A percentile compares a stretch with the other conserved stretches of the same genome.
These are phyloP conservation scores for Aspiorhynchus laticeps DNA, from an alignment of 2,113 vertebrate species.

Conservation along the genomic window DNA sequence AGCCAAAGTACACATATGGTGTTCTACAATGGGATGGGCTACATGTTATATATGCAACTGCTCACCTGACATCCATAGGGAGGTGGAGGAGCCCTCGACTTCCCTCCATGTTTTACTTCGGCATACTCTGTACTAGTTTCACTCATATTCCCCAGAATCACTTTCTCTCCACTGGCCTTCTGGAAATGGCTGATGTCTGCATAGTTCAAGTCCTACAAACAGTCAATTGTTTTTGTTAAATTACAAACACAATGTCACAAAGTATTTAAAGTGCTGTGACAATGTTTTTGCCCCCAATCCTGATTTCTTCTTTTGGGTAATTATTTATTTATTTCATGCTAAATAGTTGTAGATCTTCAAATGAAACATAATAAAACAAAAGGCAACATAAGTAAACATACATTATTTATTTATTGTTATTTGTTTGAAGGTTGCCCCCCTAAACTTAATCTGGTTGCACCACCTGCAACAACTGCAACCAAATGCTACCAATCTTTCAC, in stretches of 20 bases:
- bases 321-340: no score
- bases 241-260: background rate
- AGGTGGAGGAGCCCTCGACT: background rate
- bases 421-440: no score
- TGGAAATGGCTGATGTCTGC: constrained; percentile 3
- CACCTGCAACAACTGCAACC: no score
- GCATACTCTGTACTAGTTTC: constrained; percentile 13
- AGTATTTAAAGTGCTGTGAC: no score
- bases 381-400: no score
- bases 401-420: no score
- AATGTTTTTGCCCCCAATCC: no score
- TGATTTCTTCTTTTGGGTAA: no score
- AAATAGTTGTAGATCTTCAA: no score
- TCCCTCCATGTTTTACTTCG: background rate
- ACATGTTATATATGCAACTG: background rate
- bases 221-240: background rate
- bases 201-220: constrained; percentile 64
- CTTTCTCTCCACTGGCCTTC: constrained; percentile 5
- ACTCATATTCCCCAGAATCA: background rate
- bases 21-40: background rate
- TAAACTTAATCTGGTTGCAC: no score
- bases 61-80: constrained; percentile 32
- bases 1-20: background rate
- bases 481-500: no score
- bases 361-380: no score